Conservation (phyloP, 2,113 vertebrate genomes). For the Cavia porcellus region DNA sequence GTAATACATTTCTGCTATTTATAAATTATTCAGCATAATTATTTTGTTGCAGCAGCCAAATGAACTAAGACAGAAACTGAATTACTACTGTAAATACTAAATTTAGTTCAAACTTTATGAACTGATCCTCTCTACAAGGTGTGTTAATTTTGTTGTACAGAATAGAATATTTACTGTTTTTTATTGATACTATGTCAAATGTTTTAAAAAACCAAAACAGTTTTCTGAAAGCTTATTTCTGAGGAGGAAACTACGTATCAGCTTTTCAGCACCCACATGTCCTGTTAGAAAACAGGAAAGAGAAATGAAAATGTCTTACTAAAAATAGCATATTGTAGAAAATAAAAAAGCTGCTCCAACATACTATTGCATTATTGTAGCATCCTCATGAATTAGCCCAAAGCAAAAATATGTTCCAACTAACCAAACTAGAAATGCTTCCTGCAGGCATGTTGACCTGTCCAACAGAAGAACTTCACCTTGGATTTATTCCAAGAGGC, state of each 20-base stretch:
- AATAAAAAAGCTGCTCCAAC: background rate
- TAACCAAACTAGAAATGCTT: constrained; percentile 50
- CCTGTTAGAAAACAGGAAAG: constrained; percentile 14
- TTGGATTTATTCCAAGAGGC: constrained; percentile 70
- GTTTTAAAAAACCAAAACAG: background rate
- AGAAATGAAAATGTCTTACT: constrained; percentile 1
- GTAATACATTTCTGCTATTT: background rate
- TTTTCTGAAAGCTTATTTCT: constrained; percentile 37
- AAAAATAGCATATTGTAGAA: constrained; percentile 2
- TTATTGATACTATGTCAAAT: constrained; percentile 34
- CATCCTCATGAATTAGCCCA: background rate
- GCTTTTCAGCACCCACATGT: background rate
- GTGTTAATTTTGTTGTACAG: background rate
- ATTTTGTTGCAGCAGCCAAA: background rate
- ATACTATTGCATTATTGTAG: background rate
- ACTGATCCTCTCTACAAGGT: background rate
- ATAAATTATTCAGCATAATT: background rate
- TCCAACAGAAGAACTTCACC: constrained; percentile 64
- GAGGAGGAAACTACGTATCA: background rate
- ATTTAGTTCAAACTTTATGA: constrained; percentile 29
- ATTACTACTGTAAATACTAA: background rate
- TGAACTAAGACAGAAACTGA: background rate
- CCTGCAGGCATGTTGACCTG: constrained; percentile 20
- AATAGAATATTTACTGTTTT: background rate
- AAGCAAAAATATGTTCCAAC: constrained; percentile 36